phyloP scores from a whole-genome alignment of 1,140 invertebrate genomes.

The Cherax quadricarinatus region DNA sequence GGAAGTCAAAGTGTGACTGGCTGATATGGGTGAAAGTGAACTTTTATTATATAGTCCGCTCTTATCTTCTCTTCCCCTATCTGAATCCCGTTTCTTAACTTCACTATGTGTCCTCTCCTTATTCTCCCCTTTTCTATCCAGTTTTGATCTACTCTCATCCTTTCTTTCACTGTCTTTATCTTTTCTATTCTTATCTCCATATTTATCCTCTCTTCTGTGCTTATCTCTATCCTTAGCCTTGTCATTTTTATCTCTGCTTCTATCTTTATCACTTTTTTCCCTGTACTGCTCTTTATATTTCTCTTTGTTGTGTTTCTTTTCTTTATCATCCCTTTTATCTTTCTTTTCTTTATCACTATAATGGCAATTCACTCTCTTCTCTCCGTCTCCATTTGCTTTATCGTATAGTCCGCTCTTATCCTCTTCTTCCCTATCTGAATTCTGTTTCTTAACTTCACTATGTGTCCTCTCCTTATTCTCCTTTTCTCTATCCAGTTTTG shows the following conservation, averaged over 20 bases:
- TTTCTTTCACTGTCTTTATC: not conserved
- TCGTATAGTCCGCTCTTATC: not conserved
- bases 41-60: not conserved
- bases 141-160: not conserved
- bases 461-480: not conserved
- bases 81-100: not conserved
- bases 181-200: not conserved
- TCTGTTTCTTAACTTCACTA: not conserved
- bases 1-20: not conserved
- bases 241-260: not conserved
- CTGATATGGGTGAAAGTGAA: not conserved
- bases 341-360: not conserved
- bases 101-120: not conserved
- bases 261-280: not conserved
- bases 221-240: not conserved
- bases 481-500: not conserved
- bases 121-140: not conserved
- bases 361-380: not conserved
- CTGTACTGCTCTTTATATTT: not conserved
- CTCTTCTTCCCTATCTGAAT: constrained; percentile 9
- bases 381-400: not conserved
- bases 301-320: not conserved
- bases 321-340: not conserved
- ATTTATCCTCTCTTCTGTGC: not conserved
- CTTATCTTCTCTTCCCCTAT: not conserved